These are phyloP conservation scores for Tachyglossus aculeatus DNA, from an alignment of 2,797 vertebrate genomes.

Conservation along the genomic window DNA sequence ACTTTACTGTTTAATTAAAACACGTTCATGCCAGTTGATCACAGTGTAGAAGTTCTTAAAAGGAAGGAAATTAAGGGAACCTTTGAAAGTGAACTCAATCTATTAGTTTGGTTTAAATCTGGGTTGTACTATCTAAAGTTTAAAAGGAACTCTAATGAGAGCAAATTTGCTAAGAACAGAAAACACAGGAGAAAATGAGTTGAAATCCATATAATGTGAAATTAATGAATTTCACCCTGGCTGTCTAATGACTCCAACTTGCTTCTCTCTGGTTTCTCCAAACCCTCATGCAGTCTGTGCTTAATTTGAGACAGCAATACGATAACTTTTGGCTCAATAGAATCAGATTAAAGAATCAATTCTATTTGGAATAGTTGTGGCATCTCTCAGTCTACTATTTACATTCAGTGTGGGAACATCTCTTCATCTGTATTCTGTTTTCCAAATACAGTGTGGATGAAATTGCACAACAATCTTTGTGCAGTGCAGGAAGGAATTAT, in stretches of 20 bases:
- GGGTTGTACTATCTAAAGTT: neutral
- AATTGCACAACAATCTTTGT: too few relatives aligned
- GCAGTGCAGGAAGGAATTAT: neutral
- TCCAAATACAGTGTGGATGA: neutral
- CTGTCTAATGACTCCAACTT: neutral
- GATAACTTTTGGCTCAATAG: neutral
- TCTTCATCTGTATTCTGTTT: neutral
- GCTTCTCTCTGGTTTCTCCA: neutral
- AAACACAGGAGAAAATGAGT: neutral
- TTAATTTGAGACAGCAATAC: neutral
- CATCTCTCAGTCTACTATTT: neutral
- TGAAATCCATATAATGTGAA: neutral
- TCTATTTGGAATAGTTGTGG: neutral
- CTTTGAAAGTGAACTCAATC: neutral
- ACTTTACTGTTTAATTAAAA: too few relatives aligned
- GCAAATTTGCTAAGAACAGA: neutral
- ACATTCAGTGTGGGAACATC: neutral
- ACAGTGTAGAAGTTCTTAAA: neutral
- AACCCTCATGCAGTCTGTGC: neutral
- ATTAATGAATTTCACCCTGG: neutral
- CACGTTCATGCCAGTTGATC: neutral
- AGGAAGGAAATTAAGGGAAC: neutral
- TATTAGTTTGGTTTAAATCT: neutral
- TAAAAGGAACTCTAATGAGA: neutral
- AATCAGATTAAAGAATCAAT: neutral